Conservation (phyloP, 2,113 vertebrate species). For the Alouatta palliata region DNA sequence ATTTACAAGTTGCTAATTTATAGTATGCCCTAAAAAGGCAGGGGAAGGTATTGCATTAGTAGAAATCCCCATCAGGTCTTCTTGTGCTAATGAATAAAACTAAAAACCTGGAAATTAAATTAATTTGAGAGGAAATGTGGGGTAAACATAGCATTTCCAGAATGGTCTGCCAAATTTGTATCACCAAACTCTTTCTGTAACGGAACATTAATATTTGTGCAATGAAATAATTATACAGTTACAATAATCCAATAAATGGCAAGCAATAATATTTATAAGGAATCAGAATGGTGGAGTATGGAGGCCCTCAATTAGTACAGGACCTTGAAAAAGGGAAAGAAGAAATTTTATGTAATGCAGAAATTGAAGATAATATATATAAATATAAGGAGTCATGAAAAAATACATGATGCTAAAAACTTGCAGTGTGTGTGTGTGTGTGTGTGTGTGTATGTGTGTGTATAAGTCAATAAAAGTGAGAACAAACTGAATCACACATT, state of each 20-base stretch:
- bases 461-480: not conserved
- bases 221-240: not conserved
- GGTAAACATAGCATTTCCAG: not conserved
- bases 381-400: not conserved
- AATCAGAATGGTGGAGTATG: not conserved
- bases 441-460: not conserved
- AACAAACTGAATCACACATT: not conserved
- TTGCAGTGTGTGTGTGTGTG: not conserved
- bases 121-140: not conserved
- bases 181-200: not conserved
- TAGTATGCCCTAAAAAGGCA: not conserved
- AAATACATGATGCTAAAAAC: not conserved
- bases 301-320: not conserved
- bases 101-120: not conserved
- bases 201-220: not conserved
- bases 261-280: not conserved
- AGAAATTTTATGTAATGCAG: not conserved
- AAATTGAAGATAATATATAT: not conserved
- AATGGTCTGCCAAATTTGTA: not conserved
- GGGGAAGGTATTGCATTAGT: too few relatives aligned
- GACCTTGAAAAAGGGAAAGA: not conserved
- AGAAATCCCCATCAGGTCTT: not conserved
- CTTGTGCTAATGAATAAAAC: not conserved
- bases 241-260: not conserved
- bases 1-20: not conserved